These are phyloP conservation scores for Philonicus albiceps DNA, from an alignment of 2,888 invertebrate genomes.

Conservation along the genomic window DNA sequence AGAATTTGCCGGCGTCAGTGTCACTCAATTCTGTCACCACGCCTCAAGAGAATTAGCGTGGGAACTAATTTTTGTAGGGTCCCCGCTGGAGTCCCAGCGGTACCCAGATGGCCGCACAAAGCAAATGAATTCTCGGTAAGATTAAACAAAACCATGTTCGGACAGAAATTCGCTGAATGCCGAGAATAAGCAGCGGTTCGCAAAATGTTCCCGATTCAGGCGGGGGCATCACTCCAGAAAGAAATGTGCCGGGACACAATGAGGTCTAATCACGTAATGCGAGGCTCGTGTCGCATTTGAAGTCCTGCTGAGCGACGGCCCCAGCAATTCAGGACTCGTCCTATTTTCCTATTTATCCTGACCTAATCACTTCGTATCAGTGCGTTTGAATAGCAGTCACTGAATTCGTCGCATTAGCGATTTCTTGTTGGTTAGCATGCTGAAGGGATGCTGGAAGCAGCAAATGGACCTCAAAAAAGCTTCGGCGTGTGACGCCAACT, in stretches of 20 bases:
- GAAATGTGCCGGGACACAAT: constrained; percentile 41
- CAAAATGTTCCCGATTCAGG: constrained; percentile 29
- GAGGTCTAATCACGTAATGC: constrained; percentile 47
- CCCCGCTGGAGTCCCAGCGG: background rate
- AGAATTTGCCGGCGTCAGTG: background rate
- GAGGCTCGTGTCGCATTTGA: constrained; percentile 45
- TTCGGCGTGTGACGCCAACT: constrained; percentile 9
- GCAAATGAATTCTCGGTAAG: background rate
- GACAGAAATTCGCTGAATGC: constrained; percentile 16
- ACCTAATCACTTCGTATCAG: constrained; percentile 31
- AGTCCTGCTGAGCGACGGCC: constrained; percentile 43
- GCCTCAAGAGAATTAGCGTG: constrained; percentile 44
- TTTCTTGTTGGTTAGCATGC: background rate
- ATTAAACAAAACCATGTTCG: background rate
- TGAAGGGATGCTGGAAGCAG: background rate
- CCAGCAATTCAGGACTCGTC: background rate
- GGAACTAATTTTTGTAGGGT: constrained; percentile 28
- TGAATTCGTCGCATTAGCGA: constrained; percentile 6
- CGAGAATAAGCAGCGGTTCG: background rate
- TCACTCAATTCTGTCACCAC: constrained; percentile 35
- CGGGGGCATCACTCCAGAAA: constrained; percentile 19
- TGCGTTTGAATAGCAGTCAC: constrained; percentile 25
- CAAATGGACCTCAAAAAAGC: constrained; percentile 28
- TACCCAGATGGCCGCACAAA: background rate
- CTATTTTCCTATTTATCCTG: constrained; percentile 21